A percentile compares a stretch with the other conserved stretches of the same genome.
phyloP scores from a whole-genome alignment of 2,113 vertebrate genomes.

The Leptosomus discolor region DNA sequence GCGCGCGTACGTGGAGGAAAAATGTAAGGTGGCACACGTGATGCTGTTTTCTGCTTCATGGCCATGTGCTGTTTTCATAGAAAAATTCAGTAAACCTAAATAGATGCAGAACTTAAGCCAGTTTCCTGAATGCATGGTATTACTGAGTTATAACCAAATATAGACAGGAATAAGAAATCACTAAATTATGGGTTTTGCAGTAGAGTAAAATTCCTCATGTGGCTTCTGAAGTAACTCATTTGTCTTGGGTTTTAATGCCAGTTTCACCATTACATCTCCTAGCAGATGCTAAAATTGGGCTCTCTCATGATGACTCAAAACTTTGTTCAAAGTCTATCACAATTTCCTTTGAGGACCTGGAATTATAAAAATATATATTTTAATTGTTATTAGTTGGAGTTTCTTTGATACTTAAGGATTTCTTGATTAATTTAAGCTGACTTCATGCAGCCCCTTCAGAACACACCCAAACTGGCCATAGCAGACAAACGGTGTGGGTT shows the following conservation, averaged over 20 bases:
- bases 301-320: conserved; percentile 53
- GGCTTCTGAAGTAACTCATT: conserved; percentile 2
- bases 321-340: conserved; percentile 41
- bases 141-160: not conserved
- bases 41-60: conserved; percentile 55
- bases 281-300: conserved; percentile 31
- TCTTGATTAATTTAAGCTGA: conserved; percentile 52
- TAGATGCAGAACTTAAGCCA: conserved; percentile 23
- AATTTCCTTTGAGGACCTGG: conserved; percentile 62
- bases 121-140: conserved; percentile 15
- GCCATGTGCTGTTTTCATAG: not conserved
- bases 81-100: not conserved
- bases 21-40: conserved; percentile 2
- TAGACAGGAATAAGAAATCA: conserved; percentile 2
- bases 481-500: conserved; percentile 19
- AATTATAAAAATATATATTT: conserved; percentile 76
- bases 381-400: conserved; percentile 70
- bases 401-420: conserved; percentile 60
- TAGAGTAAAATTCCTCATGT: not conserved
- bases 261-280: conserved; percentile 45
- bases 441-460: conserved; percentile 1
- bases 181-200: not conserved
- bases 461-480: not conserved
- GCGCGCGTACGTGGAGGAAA: not conserved
- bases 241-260: conserved; percentile 62